Evolutionary conservation across 2,888 invertebrate genomes (phyloP), one percentile per base, ranked within the genome.

Genomic region (Charanyca ferruginea): DNA sequence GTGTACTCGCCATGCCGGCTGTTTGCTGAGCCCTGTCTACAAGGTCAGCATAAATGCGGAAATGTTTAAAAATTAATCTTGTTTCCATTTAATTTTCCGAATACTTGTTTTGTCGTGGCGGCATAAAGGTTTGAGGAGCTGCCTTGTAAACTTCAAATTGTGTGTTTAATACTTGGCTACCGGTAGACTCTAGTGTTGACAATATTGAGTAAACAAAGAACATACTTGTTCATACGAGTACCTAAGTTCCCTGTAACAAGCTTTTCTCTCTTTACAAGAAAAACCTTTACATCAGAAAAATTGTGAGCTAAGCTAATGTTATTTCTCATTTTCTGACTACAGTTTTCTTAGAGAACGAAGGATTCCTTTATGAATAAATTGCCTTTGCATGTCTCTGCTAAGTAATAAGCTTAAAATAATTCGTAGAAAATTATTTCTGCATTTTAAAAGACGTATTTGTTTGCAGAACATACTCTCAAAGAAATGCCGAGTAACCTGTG

Each of bases 231-330:
- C n/a, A 16, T 38, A 38, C 38, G 38, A 38, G 16, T 38, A n/a
- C n/a, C n/a, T n/a, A n/a, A n/a, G n/a, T n/a, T n/a, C n/a, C n/a
- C n/a, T n/a, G n/a, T n/a, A n/a, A n/a, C n/a, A n/a, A n/a, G n/a
- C n/a, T n/a, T n/a, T n/a, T n/a, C n/a, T 18, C 13, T n/a, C n/a
- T 9, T 11, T 9, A n/a, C 13, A n/a, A 9, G 9, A 23, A 20
- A 23, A 32, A n/a, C n/a, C n/a, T n/a, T n/a, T n/a, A n/a, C n/a
- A n/a, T n/a, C n/a, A n/a, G n/a, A n/a, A n/a, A n/a, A n/a, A n/a
- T n/a, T n/a, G n/a, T n/a, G n/a, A n/a, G n/a, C 20, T 25, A 41
- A 70, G 23, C n/a, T 60, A 42, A 71, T 23, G 22, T 60, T 52
- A 22, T 59, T 32, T 35, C 20, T 49, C n/a, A 20, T 25, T 70